Conservation (phyloP, 2,888 invertebrate species). For the Seira musarum region DNA sequence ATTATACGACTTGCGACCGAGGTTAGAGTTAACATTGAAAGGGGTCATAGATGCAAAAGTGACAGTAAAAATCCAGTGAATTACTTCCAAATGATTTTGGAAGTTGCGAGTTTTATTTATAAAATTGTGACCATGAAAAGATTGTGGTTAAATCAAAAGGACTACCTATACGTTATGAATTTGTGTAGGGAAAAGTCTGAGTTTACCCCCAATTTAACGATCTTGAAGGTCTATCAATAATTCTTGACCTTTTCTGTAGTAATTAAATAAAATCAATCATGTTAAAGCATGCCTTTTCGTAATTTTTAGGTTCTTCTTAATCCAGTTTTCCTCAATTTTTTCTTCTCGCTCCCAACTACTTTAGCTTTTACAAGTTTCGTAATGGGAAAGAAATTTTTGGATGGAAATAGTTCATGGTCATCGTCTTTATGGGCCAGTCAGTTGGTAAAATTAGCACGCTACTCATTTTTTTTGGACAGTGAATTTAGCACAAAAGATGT, state of each 20-base stretch:
- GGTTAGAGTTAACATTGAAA: too few species aligned
- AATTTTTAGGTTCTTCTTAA: background rate
- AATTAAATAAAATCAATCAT: background rate
- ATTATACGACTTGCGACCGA: too few species aligned
- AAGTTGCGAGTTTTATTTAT: constrained; percentile 10
- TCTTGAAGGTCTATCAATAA: background rate
- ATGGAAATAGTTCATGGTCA: constrained; percentile 4
- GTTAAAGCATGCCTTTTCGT: background rate
- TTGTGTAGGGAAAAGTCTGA: background rate
- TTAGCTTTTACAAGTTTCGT: constrained; percentile 17
- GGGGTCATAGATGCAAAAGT: too few species aligned
- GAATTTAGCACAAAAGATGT: constrained; percentile 7
- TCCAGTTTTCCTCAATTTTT: background rate
- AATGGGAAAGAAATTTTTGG: constrained; percentile 12
- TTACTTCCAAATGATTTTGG: constrained; percentile 27
- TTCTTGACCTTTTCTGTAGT: background rate
- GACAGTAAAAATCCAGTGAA: constrained; percentile 17
- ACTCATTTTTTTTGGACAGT: constrained; percentile 16
- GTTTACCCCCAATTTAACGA: background rate
- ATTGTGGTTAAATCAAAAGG: constrained; percentile 34
- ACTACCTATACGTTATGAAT: constrained; percentile 22
- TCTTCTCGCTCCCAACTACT: background rate
- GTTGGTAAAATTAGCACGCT: constrained; percentile 14
- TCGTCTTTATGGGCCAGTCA: constrained; percentile 6
- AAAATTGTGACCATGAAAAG: constrained; percentile 37